Base-by-base conservation (phyloP, 2,888 invertebrate genomes). In the Atherix ibis region DNA sequence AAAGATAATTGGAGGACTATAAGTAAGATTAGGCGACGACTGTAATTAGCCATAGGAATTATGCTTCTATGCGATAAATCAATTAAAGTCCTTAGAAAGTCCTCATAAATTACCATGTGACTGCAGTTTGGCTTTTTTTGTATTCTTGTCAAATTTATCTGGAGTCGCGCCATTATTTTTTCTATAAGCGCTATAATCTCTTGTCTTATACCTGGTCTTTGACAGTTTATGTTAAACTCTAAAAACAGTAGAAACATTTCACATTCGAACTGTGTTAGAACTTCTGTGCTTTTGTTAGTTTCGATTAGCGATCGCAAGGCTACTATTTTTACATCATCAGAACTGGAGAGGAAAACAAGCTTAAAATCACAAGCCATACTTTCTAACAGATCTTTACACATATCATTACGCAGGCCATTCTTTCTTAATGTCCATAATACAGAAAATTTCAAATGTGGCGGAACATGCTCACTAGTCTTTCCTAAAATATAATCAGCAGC, bases 281-380 rank as follows among this genome's bases (percentile, higher is more conserved):
- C 44, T 50, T 83, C 79, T 2, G 85, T 82, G 2, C 71, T 71
- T 52, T 78, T 80, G 32, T 72, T 74, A 2, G 72, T 76, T 48
- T 84, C 82, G 32, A 79, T 73, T 19, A 88, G 54, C 14, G 85
- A 58, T 1, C 72, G 68, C 32, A 85, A 63, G 0, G 75, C 69
- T 42, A 76, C 65, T 5, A 83, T 58, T 17, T 84, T 67, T 2
- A 76, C 70, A 73, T 85, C 51, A 29, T 59, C 54, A 18, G 51
- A 48, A 31, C 47, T 45, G 0, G 51, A 52, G 1, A 68, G 61
- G 18, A 78, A 65, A 4, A 73, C 73, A 32, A 52, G 45, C 38
- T 65, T 54, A 31, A 82, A 53, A 16, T 64, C 52, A 4, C 62
- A 18, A 3, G 17, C 22, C 9, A 29, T 51, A 36, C 68, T 67